A percentile compares a stretch with the other conserved stretches of the same genome.
Conservation (phyloP, 2,797 vertebrate genomes). For the Sciurus vulgaris region DNA sequence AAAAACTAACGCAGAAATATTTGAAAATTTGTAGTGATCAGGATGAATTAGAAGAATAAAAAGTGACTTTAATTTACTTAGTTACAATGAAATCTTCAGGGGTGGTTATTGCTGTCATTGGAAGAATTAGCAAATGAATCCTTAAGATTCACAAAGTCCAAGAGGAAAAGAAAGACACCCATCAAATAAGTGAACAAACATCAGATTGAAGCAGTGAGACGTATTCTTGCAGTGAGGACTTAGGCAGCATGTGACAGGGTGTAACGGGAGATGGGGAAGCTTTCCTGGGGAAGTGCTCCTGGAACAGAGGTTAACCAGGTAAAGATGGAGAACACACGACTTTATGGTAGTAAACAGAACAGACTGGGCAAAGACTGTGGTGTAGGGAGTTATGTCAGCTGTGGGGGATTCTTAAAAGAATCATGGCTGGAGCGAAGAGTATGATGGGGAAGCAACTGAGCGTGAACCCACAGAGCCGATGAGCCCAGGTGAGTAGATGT, state of each 20-base stretch:
- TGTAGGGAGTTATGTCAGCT: neutral
- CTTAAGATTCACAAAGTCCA: neutral
- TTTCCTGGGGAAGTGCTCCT: neutral
- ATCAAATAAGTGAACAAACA: neutral
- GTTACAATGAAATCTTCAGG: neutral
- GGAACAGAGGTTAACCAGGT: neutral
- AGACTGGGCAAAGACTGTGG: neutral
- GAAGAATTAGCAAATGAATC: neutral
- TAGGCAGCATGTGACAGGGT: neutral
- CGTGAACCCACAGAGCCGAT: neutral
- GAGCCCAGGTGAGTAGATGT: neutral
- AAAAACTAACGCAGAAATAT: neutral
- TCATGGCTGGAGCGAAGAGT: neutral
- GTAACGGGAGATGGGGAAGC: neutral
- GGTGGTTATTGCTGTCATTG: neutral
- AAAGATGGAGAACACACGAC: neutral
- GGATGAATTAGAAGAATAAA: neutral
- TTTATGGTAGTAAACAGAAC: neutral
- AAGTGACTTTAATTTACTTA: neutral
- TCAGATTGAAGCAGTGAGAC: neutral
- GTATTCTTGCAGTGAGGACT: neutral
- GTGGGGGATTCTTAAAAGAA: neutral
- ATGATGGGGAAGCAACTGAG: neutral
- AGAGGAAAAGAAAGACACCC: neutral
- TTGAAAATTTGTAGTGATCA: slow-evolving; percentile 17